A percentile compares a stretch with the other conserved stretches of the same genome.
These are phyloP conservation scores for Ramazzottius varieornatus DNA, from an alignment of 2,888 invertebrate species.

Conservation along the genomic window DNA sequence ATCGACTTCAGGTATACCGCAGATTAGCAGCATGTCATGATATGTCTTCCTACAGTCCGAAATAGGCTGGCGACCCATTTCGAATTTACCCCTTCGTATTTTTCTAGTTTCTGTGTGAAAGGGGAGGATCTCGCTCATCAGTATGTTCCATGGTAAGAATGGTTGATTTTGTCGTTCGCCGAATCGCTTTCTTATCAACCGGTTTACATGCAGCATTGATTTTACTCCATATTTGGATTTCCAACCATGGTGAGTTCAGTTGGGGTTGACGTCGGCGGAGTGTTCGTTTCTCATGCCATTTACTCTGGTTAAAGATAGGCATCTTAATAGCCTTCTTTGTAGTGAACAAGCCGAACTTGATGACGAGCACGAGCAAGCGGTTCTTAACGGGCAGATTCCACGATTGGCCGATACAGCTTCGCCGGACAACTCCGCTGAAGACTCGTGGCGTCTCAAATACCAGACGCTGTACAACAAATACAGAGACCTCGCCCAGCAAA, in stretches of 20 bases:
- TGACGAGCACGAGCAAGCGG: not conserved
- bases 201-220: too few species aligned
- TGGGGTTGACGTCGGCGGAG: not conserved
- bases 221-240: not conserved
- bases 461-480: not conserved
- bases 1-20: constrained; percentile 1
- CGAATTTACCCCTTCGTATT: not conserved
- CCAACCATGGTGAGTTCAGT: not conserved
- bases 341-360: not conserved
- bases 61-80: too few species aligned
- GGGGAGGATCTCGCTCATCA: not conserved
- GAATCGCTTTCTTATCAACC: too few species aligned
- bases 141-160: not conserved
- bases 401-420: too few species aligned
- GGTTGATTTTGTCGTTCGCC: too few species aligned
- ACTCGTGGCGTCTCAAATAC: not conserved
- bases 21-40: too few species aligned
- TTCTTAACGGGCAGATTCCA: not conserved
- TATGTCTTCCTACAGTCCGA: too few species aligned
- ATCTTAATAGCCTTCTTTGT: too few species aligned
- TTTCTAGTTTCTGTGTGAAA: not conserved
- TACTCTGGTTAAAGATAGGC: too few species aligned
- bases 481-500: not conserved
- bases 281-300: too few species aligned
- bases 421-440: not conserved